Evolutionary conservation across 2,888 invertebrate species (phyloP), one percentile per base, ranked within the genome.

Genomic region (Papilio protenor): DNA sequence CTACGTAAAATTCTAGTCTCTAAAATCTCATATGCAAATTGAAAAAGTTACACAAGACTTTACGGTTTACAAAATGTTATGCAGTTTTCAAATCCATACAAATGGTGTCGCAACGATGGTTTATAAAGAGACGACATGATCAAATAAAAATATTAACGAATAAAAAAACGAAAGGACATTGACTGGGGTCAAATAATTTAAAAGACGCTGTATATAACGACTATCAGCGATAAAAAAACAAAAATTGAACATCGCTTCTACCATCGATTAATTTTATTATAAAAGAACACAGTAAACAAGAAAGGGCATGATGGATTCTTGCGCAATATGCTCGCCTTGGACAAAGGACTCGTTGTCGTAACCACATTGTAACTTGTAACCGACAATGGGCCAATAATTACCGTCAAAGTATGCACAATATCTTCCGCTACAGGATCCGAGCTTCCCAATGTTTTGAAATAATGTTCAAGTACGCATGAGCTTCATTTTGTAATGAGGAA

Each of bases 331-430:
- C 64, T 70, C 27, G 59, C 55, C 59, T 74, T 77, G 61, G 71
- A 75, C 52, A 71, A 33, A 75, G 55, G 75, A 75, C 71, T 71
- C 21, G 18, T 75, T 72, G 75, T 73, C 75, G 78, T 75, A 78
- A 75, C 66, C 64, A 3, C 27, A 33, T 18, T 64, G 57, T 78
- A 55, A 71, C 47, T 21, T 18, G n/a, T n/a, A 3, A 73, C 73
- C 71, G 72, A 64, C 78, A 75, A 64, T 40, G 5, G 66, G 8
- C 45, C 59, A 18, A 75, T 49, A 64, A 71, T 78, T 73, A 66
- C 72, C 78, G 75, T 57, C 47, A 61, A 27, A 45, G 21, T 70
- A 33, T 47, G 73, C 52, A 33, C 21, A 55, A 49, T 45, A n/a
- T 2, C 21, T 71, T 75, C 71, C 75, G 49, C 59, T 52, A 23